phyloP scores from a whole-genome alignment of 2,797 vertebrate genomes.

The Micrastur ruficollis region DNA sequence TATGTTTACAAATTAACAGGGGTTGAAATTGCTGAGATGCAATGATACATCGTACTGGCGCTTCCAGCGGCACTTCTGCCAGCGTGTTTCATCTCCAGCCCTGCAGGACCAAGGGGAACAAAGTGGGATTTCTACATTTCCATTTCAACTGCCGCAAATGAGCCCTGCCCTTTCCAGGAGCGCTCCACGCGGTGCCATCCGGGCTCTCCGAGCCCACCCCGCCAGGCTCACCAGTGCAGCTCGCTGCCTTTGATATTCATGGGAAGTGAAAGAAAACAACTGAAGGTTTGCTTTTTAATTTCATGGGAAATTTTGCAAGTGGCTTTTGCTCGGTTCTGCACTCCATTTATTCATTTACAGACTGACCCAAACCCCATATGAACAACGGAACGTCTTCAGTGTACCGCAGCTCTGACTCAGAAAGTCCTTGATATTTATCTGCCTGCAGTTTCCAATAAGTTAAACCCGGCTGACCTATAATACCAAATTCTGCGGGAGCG shows the following conservation, averaged over 20 bases:
- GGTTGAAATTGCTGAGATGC: neutral
- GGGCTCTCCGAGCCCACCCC: neutral
- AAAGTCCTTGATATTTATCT: conserved; percentile 47
- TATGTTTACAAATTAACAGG: neutral
- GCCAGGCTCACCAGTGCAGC: neutral
- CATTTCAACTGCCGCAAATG: neutral
- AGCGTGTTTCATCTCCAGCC: neutral
- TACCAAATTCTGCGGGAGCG: conserved; percentile 13
- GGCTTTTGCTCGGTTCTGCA: neutral
- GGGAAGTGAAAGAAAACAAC: neutral
- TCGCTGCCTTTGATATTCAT: neutral
- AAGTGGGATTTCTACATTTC: neutral
- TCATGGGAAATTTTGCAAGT: conserved; percentile 36
- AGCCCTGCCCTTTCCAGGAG: conserved; percentile 2
- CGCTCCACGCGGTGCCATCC: rapidly evolving
- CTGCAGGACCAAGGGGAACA: neutral
- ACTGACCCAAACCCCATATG: neutral
- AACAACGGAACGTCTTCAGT: neutral
- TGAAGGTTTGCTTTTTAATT: conserved; percentile 29
- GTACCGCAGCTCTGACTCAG: conserved; percentile 13
- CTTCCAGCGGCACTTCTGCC: neutral
- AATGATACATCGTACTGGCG: rapidly evolving
- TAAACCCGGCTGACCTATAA: conserved; percentile 28
- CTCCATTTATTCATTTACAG: conserved; percentile 22
- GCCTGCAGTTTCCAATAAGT: conserved; percentile 29